Evolutionary conservation across 1,140 invertebrate species (phyloP).

Genomic region (Drosophila lowei): DNA sequence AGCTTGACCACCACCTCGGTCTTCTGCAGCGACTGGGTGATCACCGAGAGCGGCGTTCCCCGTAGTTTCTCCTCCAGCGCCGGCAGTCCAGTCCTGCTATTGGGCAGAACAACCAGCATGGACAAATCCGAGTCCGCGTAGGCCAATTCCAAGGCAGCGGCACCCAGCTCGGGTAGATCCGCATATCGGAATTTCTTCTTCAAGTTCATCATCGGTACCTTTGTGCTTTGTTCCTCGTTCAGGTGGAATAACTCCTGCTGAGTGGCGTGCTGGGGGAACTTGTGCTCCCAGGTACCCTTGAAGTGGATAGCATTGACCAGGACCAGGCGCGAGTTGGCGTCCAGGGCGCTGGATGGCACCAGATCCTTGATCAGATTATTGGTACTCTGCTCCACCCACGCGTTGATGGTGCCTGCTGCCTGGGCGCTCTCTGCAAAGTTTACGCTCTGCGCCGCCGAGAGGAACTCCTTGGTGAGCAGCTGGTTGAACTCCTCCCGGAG

Average conservation of each 20-base stretch:
- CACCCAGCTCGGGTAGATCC: slow-evolving; percentile 57
- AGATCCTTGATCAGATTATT: slow-evolving; percentile 85
- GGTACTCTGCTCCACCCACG: slow-evolving; percentile 86
- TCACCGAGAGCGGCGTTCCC: slow-evolving; percentile 62
- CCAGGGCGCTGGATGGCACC: slow-evolving; percentile 75
- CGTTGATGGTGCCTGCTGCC: slow-evolving; percentile 84
- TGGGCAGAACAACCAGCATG: slow-evolving; percentile 86
- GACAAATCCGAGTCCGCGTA: slow-evolving; percentile 84
- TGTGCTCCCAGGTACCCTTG: slow-evolving; percentile 72
- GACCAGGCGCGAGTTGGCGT: slow-evolving; percentile 83
- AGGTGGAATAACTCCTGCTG: slow-evolving; percentile 56
- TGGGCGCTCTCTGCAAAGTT: slow-evolving; percentile 82
- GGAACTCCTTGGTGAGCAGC: slow-evolving; percentile 62
- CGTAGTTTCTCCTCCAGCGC: slow-evolving; percentile 84
- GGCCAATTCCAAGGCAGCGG: slow-evolving; percentile 65
- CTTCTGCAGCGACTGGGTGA: slow-evolving; percentile 63
- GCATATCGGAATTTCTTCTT: slow-evolving; percentile 66
- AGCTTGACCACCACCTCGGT: slow-evolving; percentile 84
- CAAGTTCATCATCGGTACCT: slow-evolving; percentile 85
- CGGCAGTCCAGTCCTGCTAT: slow-evolving; percentile 83
- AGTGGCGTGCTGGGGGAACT: slow-evolving; percentile 54
- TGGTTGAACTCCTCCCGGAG: slow-evolving; percentile 55
- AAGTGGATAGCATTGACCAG: slow-evolving; percentile 89
- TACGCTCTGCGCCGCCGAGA: slow-evolving; percentile 78
- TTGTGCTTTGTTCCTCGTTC: slow-evolving; percentile 45